Evolutionary conservation across 1,140 invertebrate genomes (phyloP).

Genomic region (Pseudomyrmex pallidus): DNA sequence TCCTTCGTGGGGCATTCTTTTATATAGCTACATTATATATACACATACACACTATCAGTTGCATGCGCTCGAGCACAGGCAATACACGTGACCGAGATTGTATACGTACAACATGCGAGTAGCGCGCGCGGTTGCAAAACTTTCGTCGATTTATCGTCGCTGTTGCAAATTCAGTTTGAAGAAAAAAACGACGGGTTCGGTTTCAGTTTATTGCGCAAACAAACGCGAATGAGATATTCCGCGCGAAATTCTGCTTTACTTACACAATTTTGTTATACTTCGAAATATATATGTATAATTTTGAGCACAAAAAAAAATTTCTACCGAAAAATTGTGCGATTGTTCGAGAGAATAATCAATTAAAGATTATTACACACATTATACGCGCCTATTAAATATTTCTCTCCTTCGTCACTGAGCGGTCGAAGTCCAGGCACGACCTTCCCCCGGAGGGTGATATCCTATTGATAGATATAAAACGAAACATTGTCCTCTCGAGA

Average conservation of each 20-base stretch:
- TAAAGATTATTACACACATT: not conserved
- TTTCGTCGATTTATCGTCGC: slow-evolving; percentile 16
- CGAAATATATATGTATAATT: too few relatives aligned
- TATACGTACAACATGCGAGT: not conserved
- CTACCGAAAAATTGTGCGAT: too few relatives aligned
- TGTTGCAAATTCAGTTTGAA: slow-evolving; percentile 11
- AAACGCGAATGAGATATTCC: not conserved
- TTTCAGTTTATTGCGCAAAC: not conserved
- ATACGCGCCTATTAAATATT: not conserved
- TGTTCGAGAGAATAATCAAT: slow-evolving; percentile 14
- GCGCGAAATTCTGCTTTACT: too few relatives aligned
- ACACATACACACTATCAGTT: not conserved
- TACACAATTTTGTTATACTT: too few relatives aligned
- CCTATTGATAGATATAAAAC: slow-evolving; percentile 60
- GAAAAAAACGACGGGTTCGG: not conserved
- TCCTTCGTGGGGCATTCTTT: slow-evolving; percentile 61
- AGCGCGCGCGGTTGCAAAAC: slow-evolving; percentile 13
- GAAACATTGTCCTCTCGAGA: slow-evolving; percentile 46
- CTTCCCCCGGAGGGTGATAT: slow-evolving; percentile 63
- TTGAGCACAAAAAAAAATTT: too few relatives aligned
- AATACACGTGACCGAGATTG: slow-evolving; percentile 48
- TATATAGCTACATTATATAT: slow-evolving; percentile 7
- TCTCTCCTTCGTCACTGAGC: slow-evolving; percentile 5
- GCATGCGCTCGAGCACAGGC: not conserved
- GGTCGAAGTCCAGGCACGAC: slow-evolving; percentile 62